Conservation (phyloP, 2,888 invertebrate genomes). For the Cephus sareptanus region DNA sequence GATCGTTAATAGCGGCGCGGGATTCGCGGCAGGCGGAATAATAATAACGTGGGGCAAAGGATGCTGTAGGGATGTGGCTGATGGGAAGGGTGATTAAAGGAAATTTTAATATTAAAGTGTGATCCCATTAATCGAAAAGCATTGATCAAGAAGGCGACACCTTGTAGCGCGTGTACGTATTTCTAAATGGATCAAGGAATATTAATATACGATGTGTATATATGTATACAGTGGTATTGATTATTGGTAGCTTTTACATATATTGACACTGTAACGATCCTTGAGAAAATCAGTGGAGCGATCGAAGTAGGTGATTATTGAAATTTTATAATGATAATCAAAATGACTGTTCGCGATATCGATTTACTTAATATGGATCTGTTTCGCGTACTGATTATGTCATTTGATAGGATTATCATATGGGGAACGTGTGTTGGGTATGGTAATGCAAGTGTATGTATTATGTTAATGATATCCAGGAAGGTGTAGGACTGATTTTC, state of each 20-base stretch:
- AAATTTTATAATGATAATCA: not conserved
- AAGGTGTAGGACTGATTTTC: not conserved
- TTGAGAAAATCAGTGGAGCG: not conserved
- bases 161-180: not conserved
- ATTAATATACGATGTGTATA: not conserved
- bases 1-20: constrained; percentile 42
- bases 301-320: not conserved
- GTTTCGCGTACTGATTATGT: not conserved
- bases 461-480: not conserved
- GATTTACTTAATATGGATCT: not conserved
- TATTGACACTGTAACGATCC: not conserved
- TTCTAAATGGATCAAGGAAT: not conserved
- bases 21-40: constrained; percentile 30
- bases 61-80: constrained; percentile 11
- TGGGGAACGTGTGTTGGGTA: too few species aligned
- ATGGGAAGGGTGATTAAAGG: constrained; percentile 29
- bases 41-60: constrained; percentile 19
- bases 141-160: not conserved
- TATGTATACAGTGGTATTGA: not conserved
- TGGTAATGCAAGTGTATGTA: too few species aligned
- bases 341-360: not conserved
- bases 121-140: constrained; percentile 32
- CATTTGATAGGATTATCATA: not conserved
- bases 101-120: constrained; percentile 12
- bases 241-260: not conserved